Evolutionary conservation across 2,888 invertebrate genomes (phyloP), one percentile per base, ranked within the genome.

Genomic region (Stenolophus ochropezus): DNA sequence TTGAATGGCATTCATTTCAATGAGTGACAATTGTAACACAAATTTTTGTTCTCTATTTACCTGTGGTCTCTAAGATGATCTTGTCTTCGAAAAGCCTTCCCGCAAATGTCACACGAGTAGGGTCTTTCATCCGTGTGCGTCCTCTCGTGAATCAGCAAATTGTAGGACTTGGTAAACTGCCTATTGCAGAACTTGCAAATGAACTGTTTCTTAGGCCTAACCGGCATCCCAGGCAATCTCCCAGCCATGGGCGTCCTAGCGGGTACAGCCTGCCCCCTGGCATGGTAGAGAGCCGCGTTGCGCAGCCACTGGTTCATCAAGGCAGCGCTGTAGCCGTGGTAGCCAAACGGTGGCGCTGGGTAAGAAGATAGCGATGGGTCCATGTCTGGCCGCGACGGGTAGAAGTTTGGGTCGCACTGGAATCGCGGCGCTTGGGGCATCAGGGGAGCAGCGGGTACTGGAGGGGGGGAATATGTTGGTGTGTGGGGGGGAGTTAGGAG

Each of bases 101-200:
- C 96, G 89, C 98, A 98, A 85, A 98, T 96, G 89, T 98, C 98
- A 89, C 98, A 98, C 51, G 96, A 96, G 89, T 97, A 98, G 8
- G 98, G 98, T 83, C 98, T 92, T 90, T 98, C 98, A 88, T 98
- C 97, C 47, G 98, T 98, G 89, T 98, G 98, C 1, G 98, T 99
- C 86, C 98, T 92, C 89, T 98, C 98, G 89, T 99, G 98, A 85
- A 99, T 99, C 86, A 98, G 92, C 86, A 99, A 92, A 89, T 99
- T 99, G 92, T 99, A 99, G 71, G 97, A 97, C 90, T 99, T 99
- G 84, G 98, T 98, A 90, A 99, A 99, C 88, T 98, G 97, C 47
- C 98, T 93, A 88, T 96, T 95, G 91, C 99, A 99, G 90, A 96
- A 98, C 90, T 97, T 97, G 92, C 98, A 99, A 87, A 99, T 98